phyloP scores from a whole-genome alignment of 2,113 vertebrate genomes.

The Epinephelus fuscoguttatus region DNA sequence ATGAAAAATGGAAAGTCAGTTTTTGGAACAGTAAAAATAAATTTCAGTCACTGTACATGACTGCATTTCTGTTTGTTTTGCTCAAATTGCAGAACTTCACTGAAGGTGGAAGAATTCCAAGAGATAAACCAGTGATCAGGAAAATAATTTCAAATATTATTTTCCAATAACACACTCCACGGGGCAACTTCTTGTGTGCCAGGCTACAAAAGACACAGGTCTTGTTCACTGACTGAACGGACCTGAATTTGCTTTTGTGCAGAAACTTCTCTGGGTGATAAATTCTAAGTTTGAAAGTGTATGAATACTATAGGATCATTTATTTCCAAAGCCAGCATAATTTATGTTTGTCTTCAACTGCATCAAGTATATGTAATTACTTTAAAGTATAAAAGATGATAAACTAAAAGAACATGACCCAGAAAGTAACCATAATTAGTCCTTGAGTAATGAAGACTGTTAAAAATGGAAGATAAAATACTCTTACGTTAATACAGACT shows the following conservation, averaged over 20 bases:
- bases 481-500: neutral
- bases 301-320: conserved; percentile 19
- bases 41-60: conserved; percentile 80
- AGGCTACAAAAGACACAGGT: conserved; percentile 70
- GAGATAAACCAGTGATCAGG: conserved; percentile 88
- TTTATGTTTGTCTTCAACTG: conserved; percentile 3
- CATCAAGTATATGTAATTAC: neutral
- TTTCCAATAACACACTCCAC: conserved; percentile 85
- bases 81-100: conserved; percentile 80
- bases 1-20: conserved; percentile 82
- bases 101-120: conserved; percentile 84
- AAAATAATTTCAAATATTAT: conserved; percentile 87
- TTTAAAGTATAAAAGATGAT: conserved; percentile 2
- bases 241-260: conserved; percentile 47
- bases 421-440: neutral
- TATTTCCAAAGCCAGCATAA: conserved; percentile 19
- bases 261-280: conserved; percentile 28
- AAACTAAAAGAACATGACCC: neutral
- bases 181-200: conserved; percentile 71
- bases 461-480: neutral
- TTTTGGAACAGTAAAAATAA: conserved; percentile 85
- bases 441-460: neutral
- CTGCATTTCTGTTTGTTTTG: conserved; percentile 83
- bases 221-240: conserved; percentile 63
- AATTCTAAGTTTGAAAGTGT: conserved; percentile 34